A percentile compares a stretch with the other conserved stretches of the same genome.
These are phyloP conservation scores for Nesogale talazaci DNA, from an alignment of 2,113 vertebrate genomes.

Conservation along the genomic window DNA sequence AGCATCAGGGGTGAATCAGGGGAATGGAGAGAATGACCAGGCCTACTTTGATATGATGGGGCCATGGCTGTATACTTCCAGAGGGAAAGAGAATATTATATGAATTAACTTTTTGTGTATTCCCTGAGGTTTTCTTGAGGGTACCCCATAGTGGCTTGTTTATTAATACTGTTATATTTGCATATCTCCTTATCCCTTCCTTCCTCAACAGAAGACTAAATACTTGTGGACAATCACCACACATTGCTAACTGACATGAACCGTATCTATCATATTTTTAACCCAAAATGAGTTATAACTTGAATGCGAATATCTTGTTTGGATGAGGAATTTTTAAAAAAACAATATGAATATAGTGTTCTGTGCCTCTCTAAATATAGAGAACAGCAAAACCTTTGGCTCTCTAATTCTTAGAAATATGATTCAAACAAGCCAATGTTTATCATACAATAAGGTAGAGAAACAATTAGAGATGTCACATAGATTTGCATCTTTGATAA, in stretches of 20 bases:
- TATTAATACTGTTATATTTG: neutral
- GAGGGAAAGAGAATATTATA: neutral
- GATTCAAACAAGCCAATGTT: slow-evolving; percentile 65
- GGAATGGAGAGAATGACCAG: neutral
- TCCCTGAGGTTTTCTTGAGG: neutral
- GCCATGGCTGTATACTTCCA: slow-evolving; percentile 34
- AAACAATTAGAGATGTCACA: slow-evolving; percentile 62
- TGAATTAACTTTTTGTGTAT: neutral
- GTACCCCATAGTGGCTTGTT: neutral
- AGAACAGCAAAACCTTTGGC: slow-evolving; percentile 46
- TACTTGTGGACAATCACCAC: neutral
- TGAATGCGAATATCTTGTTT: slow-evolving; percentile 27
- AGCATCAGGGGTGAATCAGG: neutral
- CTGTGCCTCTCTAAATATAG: slow-evolving; percentile 66
- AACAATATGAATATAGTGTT: slow-evolving; percentile 23
- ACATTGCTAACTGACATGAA: neutral
- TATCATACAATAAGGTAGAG: slow-evolving; percentile 45
- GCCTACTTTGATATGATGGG: slow-evolving; percentile 1
- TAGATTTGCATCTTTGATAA: slow-evolving; percentile 72
- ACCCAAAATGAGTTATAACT: neutral
- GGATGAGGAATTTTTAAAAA: slow-evolving; percentile 26
- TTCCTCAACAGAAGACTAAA: neutral
- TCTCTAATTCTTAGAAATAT: slow-evolving; percentile 50
- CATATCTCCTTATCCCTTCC: neutral
- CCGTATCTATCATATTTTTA: slow-evolving; percentile 20